phyloP scores from a whole-genome alignment of 2,797 vertebrate species.

The Trichosurus vulpecula region DNA sequence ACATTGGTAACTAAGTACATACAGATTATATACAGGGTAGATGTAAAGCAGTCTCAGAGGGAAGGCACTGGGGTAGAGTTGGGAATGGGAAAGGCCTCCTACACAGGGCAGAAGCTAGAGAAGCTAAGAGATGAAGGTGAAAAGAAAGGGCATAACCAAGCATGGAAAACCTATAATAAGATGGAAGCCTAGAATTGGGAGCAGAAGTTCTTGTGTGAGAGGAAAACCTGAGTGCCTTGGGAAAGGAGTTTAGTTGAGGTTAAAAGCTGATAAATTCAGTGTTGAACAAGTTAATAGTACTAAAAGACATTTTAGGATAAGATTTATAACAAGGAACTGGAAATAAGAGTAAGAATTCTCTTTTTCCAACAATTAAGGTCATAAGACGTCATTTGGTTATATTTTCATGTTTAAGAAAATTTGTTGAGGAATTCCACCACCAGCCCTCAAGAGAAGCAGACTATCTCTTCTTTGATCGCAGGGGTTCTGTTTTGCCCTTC shows the following conservation, averaged over 20 bases:
- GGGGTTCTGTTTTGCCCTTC: not conserved
- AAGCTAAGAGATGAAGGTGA: not conserved
- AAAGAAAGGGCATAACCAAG: not conserved
- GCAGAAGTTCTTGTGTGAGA: not conserved
- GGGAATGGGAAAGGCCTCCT: not conserved
- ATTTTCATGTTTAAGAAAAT: not conserved
- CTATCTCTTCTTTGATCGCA: conserved; percentile 4
- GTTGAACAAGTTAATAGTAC: not conserved
- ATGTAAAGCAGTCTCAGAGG: not conserved
- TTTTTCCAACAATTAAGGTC: not conserved
- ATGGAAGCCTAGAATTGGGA: not conserved
- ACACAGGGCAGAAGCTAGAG: not conserved
- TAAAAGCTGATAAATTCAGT: not conserved
- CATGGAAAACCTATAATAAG: not conserved
- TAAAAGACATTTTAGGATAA: conserved; percentile 11
- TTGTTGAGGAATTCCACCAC: not conserved
- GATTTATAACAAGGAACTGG: not conserved
- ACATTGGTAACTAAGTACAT: not conserved
- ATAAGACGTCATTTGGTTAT: not conserved
- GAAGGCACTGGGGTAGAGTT: not conserved
- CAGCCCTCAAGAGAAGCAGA: not conserved
- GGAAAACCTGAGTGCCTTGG: not conserved
- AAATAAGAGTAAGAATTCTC: not conserved
- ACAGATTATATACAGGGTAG: not conserved
- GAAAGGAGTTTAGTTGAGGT: not conserved